These are phyloP conservation scores for Verasper variegatus DNA, from an alignment of 2,113 vertebrate species.

Conservation along the genomic window DNA sequence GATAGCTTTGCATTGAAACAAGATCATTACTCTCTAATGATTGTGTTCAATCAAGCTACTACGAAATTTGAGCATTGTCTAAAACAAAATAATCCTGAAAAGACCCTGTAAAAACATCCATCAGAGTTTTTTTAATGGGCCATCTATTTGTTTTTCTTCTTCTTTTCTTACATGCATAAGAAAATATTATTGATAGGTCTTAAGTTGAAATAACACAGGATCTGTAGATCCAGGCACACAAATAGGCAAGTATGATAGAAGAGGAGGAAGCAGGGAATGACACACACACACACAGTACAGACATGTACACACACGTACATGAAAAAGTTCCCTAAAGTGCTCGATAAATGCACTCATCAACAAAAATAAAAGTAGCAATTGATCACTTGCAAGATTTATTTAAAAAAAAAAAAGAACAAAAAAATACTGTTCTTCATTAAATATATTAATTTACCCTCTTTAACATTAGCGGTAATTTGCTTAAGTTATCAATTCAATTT, in stretches of 20 bases:
- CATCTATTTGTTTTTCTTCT: slow-evolving; percentile 28
- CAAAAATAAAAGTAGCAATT: slow-evolving; percentile 67
- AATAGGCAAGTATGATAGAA: slow-evolving; percentile 30
- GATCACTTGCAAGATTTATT: slow-evolving; percentile 83
- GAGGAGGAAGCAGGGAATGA: slow-evolving; percentile 59
- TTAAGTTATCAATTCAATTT: slow-evolving; percentile 74
- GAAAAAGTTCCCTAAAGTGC: slow-evolving; percentile 65
- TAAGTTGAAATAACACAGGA: slow-evolving; percentile 55
- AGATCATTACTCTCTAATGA: slow-evolving; percentile 30
- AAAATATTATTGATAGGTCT: slow-evolving; percentile 42
- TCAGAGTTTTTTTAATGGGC: slow-evolving; percentile 23
- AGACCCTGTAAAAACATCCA: slow-evolving; percentile 34
- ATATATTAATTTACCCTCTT: slow-evolving; percentile 81
- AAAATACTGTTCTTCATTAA: slow-evolving; percentile 78
- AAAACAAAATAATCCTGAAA: slow-evolving; percentile 39
- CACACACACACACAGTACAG: slow-evolving; percentile 21
- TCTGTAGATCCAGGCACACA: slow-evolving; percentile 67
- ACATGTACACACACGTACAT: slow-evolving; percentile 16
- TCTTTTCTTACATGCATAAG: slow-evolving; percentile 62
- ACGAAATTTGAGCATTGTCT: slow-evolving; percentile 25
- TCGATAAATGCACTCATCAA: slow-evolving; percentile 61
- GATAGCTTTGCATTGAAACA: slow-evolving; percentile 41
- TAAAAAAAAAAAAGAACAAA: slow-evolving; percentile 41
- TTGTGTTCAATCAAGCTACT: slow-evolving; percentile 44
- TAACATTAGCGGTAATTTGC: slow-evolving; percentile 75